These are phyloP conservation scores for Falco rusticolus DNA, from an alignment of 2,797 vertebrate genomes.

Conservation along the genomic window DNA sequence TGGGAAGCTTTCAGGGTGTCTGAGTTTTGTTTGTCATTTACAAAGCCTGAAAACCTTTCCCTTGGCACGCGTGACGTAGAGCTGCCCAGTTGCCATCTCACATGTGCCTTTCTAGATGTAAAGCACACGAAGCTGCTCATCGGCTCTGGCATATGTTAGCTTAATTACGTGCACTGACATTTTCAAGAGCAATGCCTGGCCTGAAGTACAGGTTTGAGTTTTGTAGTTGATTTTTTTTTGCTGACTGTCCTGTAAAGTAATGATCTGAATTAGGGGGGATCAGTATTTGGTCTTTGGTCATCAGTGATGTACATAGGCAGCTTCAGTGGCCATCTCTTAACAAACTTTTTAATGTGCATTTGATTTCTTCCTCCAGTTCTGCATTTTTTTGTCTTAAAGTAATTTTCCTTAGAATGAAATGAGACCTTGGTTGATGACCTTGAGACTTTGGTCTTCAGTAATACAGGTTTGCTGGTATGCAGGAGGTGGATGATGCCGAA, in stretches of 20 bases:
- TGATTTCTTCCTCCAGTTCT: neutral
- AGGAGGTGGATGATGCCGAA: neutral
- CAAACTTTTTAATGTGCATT: neutral
- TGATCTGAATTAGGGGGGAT: neutral
- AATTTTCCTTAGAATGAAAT: neutral
- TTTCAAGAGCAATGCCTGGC: neutral
- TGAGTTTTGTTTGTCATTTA: neutral
- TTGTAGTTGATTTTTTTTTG: neutral
- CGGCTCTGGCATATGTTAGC: neutral
- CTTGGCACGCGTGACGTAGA: accelerated
- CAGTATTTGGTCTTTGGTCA: accelerated
- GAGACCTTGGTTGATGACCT: neutral
- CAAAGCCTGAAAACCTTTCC: neutral
- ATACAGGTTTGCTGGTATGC: accelerated
- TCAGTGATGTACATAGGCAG: neutral
- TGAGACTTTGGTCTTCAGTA: no score
- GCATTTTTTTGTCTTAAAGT: neutral
- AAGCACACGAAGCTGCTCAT: accelerated
- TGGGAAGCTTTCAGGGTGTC: neutral
- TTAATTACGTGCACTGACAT: accelerated
- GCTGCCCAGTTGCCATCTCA: accelerated
- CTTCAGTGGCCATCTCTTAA: neutral
- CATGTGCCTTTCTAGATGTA: neutral
- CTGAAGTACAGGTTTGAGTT: neutral
- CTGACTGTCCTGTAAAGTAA: neutral